Evolutionary conservation across 2,888 invertebrate species (phyloP), one percentile per base, ranked within the genome.

Genomic region (Pandemis cinnamomeana): DNA sequence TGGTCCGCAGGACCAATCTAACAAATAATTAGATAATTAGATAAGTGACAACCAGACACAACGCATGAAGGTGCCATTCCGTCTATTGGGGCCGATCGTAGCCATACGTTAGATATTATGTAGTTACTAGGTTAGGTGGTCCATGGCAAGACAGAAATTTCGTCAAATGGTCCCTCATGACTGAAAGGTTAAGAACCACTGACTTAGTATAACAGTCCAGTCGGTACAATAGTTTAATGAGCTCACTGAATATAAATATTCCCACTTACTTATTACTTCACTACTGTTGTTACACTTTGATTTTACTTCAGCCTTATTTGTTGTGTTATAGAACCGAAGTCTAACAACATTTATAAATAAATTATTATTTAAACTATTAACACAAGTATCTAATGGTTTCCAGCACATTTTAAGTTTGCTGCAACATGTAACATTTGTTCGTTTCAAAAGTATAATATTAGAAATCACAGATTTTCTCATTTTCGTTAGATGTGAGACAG

Each of bases 381-480:
- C 42, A 64, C 41, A 51, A 51, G 20, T 64, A n/a, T 44, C 27
- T 51, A 61, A 41, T 58, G 71, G 71, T 11, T 66, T 36, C 67
- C 51, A 60, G 11, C 51, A 20, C 11, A 61, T 61, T 61, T n/a
- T 42, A 10, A 61, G 36, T 42, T 10, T 20, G 42, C n/a, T 20
- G 27, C n/a, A 44, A 44, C n/a, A 44, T 8, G 36, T 63, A 20
- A 51, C 20, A 64, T 69, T 69, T n/a, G 64, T 48, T 42, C 46
- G 73, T 53, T 20, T 66, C 1, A 70, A 27, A 27, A 70, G 20
- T 15, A 15, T 36, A 51, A 73, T 10, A 58, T 42, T 60, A 0
- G 60, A 70, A 60, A 60, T 27, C 15, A 66, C 41, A 11, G 44
- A 53, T 70, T 61, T 74, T 46, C 61, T 51, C 73, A 74, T 74